Evolutionary conservation across 1,140 invertebrate genomes (phyloP), one percentile per base, ranked within the genome.

Genomic region (Kradibia gibbosae): DNA sequence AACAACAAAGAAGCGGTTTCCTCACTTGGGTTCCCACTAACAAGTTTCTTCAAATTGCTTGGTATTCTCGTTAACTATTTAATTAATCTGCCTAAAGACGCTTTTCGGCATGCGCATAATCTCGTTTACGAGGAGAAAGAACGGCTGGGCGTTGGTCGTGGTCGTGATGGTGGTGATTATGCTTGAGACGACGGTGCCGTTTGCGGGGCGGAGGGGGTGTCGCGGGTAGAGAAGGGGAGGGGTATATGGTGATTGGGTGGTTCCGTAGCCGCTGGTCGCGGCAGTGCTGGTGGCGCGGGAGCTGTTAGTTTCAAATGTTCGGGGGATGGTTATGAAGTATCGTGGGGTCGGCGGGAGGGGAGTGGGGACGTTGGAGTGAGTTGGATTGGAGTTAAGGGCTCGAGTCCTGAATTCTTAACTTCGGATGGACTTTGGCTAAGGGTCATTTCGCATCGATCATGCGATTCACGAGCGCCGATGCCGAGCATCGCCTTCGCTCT

Each of bases 391-490:
- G 62, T n/a, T n/a, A 67, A 17, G 62, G 13, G 25, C 3, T 13
- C 3, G 3, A 4, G 36, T 28, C 13, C 25, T 22, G 70, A 71
- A 48, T 71, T 48, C 70, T 71, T 71, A 71, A 36, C 70, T 48
- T 48, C 4, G 70, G 70, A 45, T 71, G 70, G 70, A 71, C 70
- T 48, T 71, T 71, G 42, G 70, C 20, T 57, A 74, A 76, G 80
- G 80, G 80, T 81, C 80, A 81, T 81, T 81, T 74, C 80, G 80
- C 80, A 77, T 81, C 73, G 80, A 81, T 81, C 80, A 81, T 71
- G 62, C 73, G 80, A 77, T 81, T 76, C 80, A 77, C 80, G 62
- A 57, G 71, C 22, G 2, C 42, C 28, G 70, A 50, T 48, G 67
- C 22, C 36, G n/a, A 22, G 45, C 57, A 42, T 8, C 20, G 71